A percentile compares a stretch with the other conserved stretches of the same genome.
These are phyloP conservation scores for Callinectes sapidus DNA, from an alignment of 2,888 invertebrate species.

Conservation along the genomic window DNA sequence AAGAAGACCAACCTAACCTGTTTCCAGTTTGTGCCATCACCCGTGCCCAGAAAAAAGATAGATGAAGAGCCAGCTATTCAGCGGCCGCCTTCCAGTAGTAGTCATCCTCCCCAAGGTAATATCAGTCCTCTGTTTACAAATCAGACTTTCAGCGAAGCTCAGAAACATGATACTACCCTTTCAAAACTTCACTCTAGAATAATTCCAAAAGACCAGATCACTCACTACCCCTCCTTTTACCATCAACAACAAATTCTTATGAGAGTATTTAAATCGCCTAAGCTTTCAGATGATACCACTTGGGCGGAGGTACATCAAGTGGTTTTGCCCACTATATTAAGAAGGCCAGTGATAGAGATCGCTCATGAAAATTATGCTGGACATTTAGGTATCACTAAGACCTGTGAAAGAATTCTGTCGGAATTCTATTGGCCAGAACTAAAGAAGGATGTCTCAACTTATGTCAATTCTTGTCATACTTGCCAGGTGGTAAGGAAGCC, in stretches of 20 bases:
- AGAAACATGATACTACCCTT: no score
- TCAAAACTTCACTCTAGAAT: no score
- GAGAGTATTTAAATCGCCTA: neutral
- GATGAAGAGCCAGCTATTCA: no score
- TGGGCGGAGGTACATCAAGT: neutral
- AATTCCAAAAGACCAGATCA: no score
- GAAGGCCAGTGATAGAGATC: neutral
- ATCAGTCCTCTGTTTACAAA: no score
- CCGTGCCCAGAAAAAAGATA: neutral
- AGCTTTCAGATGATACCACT: neutral
- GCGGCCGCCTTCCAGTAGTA: no score
- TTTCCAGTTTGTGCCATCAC: neutral
- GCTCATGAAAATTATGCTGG: slow-evolving; percentile 22
- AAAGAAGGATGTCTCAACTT: neutral
- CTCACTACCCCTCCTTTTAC: neutral
- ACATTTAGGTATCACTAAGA: neutral
- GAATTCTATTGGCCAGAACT: neutral
- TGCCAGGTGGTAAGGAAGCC: neutral
- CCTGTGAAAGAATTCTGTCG: neutral
- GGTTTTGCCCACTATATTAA: neutral
- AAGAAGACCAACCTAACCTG: neutral
- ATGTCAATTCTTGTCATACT: neutral
- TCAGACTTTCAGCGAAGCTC: no score
- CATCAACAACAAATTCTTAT: neutral
- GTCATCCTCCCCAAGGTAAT: no score